Conservation (phyloP, 2,888 invertebrate genomes). For the Tenthredo notha region DNA sequence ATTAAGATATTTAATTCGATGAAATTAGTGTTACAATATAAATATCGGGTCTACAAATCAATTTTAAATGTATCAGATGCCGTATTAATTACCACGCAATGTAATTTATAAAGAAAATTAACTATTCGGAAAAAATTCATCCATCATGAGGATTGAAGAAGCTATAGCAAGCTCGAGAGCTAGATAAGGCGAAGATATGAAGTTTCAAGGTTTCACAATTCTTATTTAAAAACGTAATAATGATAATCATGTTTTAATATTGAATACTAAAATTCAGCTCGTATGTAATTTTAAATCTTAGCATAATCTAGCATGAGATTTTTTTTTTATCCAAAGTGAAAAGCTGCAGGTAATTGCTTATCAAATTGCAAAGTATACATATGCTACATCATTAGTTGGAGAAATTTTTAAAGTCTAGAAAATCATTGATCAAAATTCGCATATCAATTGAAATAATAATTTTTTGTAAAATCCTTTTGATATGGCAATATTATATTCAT, state of each 20-base stretch:
- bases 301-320: not conserved
- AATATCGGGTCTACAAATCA: not conserved
- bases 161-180: constrained; percentile 11
- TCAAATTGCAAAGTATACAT: not conserved
- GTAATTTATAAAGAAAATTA: not conserved
- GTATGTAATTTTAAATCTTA: not conserved
- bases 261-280: not conserved
- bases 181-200: constrained; percentile 1
- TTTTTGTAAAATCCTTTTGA: not conserved
- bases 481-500: not conserved
- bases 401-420: not conserved
- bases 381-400: not conserved
- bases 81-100: not conserved
- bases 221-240: not conserved
- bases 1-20: constrained; percentile 6
- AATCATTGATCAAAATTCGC: not conserved
- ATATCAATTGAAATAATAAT: not conserved
- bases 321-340: not conserved
- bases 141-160: not conserved
- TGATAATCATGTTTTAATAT: not conserved
- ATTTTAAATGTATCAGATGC: not conserved
- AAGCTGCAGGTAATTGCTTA: not conserved
- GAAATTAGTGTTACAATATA: not conserved
- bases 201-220: constrained; percentile 38
- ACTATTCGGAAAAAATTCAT: not conserved